phyloP scores from a whole-genome alignment of 2,113 vertebrate genomes.

The Trinectes maculatus region DNA sequence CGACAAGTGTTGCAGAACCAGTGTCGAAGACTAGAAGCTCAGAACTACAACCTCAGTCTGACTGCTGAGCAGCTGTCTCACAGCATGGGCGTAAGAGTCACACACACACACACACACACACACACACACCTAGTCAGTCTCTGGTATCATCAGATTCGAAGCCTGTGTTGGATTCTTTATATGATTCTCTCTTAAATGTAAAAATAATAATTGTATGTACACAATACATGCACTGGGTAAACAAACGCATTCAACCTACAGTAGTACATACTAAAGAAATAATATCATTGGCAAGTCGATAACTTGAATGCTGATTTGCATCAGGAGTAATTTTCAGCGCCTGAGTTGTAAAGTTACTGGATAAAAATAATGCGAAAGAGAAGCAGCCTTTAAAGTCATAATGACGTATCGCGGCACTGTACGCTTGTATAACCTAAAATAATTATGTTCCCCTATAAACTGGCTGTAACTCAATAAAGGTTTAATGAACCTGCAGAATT shows the following conservation, averaged over 20 bases:
- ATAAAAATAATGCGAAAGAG: not conserved
- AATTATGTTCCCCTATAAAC: not conserved
- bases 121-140: not conserved
- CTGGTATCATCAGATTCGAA: not conserved
- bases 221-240: not conserved
- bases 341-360: not conserved
- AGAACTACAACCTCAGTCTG: constrained; percentile 95
- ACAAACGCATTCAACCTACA: too few species aligned
- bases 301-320: not conserved
- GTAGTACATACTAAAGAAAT: too few species aligned
- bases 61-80: constrained; percentile 95
- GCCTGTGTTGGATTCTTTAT: not conserved
- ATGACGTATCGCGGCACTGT: not conserved
- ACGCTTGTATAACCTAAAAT: not conserved
- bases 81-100: constrained; percentile 92
- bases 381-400: not conserved
- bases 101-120: not conserved
- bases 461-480: too few species aligned
- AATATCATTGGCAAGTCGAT: not conserved
- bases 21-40: constrained; percentile 94
- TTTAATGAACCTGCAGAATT: not conserved
- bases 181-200: not conserved
- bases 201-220: not conserved
- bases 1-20: constrained; percentile 95
- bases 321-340: not conserved